Percentiles rank a stretch among this genome's conserved stretches.
phyloP scores from a whole-genome alignment of 2,113 vertebrate genomes.

The Tychaedon coryphoeus region DNA sequence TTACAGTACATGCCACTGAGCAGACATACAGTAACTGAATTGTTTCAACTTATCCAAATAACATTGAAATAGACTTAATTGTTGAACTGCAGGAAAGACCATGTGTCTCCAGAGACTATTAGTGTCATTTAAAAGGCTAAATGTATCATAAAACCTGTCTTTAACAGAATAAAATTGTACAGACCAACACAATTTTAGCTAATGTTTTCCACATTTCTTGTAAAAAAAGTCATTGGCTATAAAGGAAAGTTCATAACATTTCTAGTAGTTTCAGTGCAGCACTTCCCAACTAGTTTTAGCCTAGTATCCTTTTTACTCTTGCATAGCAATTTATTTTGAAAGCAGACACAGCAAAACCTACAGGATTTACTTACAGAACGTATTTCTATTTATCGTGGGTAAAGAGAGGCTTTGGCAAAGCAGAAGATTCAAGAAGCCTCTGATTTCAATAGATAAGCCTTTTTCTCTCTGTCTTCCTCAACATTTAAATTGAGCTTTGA shows the following conservation, averaged over 20 bases:
- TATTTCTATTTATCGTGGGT: not conserved
- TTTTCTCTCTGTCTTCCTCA: not conserved
- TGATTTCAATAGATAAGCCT: not conserved
- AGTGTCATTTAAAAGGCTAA: conserved; percentile 85
- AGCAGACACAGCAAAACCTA: not conserved
- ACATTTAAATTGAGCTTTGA: not conserved
- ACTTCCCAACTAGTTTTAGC: not conserved
- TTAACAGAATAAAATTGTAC: conserved; percentile 80
- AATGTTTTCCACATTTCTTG: conserved; percentile 85
- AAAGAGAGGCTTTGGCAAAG: not conserved
- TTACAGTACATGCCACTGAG: conserved; percentile 59
- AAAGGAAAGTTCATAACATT: conserved; percentile 36
- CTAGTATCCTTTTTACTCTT: not conserved
- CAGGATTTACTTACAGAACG: not conserved
- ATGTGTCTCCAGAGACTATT: conserved; percentile 80
- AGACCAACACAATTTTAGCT: conserved; percentile 82
- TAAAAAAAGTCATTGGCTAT: conserved; percentile 28
- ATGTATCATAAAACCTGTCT: conserved; percentile 85
- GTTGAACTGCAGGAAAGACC: conserved; percentile 78
- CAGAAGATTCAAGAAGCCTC: not conserved
- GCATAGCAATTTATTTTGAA: not conserved
- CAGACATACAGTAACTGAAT: conserved; percentile 81
- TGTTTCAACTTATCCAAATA: conserved; percentile 81
- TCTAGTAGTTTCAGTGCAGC: conserved; percentile 23
- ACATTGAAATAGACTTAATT: conserved; percentile 84